Evolutionary conservation across 1,140 invertebrate genomes (phyloP).

Genomic region (Trichogramma pretiosum): DNA sequence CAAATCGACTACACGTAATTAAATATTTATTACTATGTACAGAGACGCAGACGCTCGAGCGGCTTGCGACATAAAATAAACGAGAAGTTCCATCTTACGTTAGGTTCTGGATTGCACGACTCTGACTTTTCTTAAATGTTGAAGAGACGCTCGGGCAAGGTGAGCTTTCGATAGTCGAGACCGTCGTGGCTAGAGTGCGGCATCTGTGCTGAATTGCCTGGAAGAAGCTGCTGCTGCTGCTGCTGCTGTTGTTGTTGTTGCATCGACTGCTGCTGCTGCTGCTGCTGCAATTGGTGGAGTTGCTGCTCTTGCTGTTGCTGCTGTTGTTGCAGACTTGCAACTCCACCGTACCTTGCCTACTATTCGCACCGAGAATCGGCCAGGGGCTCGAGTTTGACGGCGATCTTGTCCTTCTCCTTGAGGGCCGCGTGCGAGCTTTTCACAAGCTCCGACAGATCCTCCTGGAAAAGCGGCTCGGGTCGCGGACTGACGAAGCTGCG

Average conservation of each 20-base stretch:
- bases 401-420: constrained; percentile 45
- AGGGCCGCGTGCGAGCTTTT: constrained; percentile 45
- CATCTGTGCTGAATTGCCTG: constrained; percentile 3
- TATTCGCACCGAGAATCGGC: constrained; percentile 44
- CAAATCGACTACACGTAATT: too few species aligned
- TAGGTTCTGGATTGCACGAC: too few species aligned
- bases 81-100: too few species aligned
- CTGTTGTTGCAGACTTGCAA: constrained; percentile 5
- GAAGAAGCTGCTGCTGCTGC: constrained; percentile 6
- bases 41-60: too few species aligned
- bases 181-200: constrained; percentile 10
- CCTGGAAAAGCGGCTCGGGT: constrained; percentile 55
- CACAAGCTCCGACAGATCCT: constrained; percentile 53
- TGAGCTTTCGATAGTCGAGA: constrained; percentile 11
- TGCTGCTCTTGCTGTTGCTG: constrained; percentile 20
- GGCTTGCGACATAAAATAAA: too few species aligned
- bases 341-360: constrained; percentile 18
- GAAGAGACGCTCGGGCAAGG: constrained; percentile 17
- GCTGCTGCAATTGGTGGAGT: constrained; percentile 3
- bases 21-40: too few species aligned
- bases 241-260: background rate
- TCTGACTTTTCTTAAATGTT: constrained; percentile 12
- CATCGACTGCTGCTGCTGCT: background rate
- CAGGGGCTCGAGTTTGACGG: constrained; percentile 42
- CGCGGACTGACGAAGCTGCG: constrained; percentile 51